Conservation (phyloP, 2,888 invertebrate species). For the Linnaemya vulpina region DNA sequence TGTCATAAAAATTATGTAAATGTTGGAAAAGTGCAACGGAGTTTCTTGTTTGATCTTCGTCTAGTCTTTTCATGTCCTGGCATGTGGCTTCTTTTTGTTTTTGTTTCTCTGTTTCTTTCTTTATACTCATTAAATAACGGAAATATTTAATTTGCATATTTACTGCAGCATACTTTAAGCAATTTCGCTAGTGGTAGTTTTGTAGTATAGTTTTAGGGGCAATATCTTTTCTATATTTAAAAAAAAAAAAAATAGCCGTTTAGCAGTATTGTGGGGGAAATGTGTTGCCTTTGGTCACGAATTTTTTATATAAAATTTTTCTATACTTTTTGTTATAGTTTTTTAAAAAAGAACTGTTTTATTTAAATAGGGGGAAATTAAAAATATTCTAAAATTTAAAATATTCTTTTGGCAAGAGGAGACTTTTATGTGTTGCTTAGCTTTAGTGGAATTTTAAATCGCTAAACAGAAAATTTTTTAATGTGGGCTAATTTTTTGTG, state of each 20-base stretch:
- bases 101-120: background rate
- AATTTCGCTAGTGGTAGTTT: background rate
- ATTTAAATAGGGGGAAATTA: no score
- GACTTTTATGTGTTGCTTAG: no score
- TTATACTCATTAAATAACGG: slow-evolving; percentile 59
- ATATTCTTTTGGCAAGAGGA: no score
- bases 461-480: no score
- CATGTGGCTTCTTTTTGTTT: background rate
- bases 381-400: no score
- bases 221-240: slow-evolving; percentile 1
- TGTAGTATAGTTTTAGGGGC: slow-evolving; percentile 17
- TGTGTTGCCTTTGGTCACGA: background rate
- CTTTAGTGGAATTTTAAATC: no score
- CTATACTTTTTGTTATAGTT: background rate
- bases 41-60: background rate
- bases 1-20: slow-evolving; percentile 61
- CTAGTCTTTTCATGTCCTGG: slow-evolving; percentile 20
- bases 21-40: slow-evolving; percentile 30
- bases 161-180: slow-evolving; percentile 56
- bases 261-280: slow-evolving; percentile 10
- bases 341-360: background rate
- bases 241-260: background rate
- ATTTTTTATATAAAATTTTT: background rate
- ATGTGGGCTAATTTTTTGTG: no score
- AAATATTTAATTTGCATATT: slow-evolving; percentile 61